Conservation (phyloP, 2,888 invertebrate genomes). For the Tenthredo livida region DNA sequence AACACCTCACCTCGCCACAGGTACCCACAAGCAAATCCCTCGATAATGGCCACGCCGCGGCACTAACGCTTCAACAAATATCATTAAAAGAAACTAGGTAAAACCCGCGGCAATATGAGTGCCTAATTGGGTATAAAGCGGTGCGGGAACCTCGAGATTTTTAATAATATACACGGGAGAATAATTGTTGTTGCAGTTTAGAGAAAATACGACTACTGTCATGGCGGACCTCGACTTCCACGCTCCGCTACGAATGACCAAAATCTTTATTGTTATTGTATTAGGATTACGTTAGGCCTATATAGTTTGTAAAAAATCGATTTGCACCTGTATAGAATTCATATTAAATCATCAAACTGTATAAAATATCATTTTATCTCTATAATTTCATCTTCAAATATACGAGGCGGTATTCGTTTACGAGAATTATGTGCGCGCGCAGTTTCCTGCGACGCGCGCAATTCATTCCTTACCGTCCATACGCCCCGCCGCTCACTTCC, state of each 20-base stretch:
- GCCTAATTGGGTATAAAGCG: conserved; percentile 28
- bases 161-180: conserved; percentile 60
- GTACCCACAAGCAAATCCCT: conserved; percentile 69
- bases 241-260: conserved; percentile 66
- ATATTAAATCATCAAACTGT: background rate
- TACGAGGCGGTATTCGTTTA: conserved; percentile 56
- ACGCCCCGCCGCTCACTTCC: conserved; percentile 21
- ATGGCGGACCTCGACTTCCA: conserved; percentile 70
- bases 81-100: conserved; percentile 39
- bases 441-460: conserved; percentile 64
- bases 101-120: conserved; percentile 43
- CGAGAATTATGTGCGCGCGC: conserved; percentile 65
- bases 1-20: conserved; percentile 72
- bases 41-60: conserved; percentile 72
- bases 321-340: background rate
- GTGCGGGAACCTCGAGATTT: conserved; percentile 56
- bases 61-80: conserved; percentile 47
- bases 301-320: background rate
- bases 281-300: background rate
- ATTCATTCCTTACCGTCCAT: background rate
- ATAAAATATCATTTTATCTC: background rate
- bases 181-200: conserved; percentile 64
- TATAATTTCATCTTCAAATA: conserved; percentile 29
- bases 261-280: conserved; percentile 15
- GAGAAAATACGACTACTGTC: conserved; percentile 73